phyloP scores from a whole-genome alignment of 2,888 invertebrate genomes.

The Orchesella flavescens region DNA sequence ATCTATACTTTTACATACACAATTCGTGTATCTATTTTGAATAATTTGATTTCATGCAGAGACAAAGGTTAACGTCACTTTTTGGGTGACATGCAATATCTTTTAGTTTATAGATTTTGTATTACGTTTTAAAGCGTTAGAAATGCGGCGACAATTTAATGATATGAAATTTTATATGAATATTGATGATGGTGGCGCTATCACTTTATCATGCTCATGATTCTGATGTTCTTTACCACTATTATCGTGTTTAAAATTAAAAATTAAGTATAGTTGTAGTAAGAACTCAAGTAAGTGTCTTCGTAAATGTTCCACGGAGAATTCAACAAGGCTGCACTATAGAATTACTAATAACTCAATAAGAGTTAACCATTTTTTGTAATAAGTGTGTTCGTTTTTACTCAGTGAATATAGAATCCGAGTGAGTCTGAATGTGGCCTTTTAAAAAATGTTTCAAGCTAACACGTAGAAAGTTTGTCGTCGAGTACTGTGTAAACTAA shows the following conservation, averaged over 20 bases:
- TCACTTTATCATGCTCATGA: neutral
- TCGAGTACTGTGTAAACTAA: too few species aligned
- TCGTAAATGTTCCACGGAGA: conserved; percentile 40
- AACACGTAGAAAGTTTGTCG: neutral
- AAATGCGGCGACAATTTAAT: too few species aligned
- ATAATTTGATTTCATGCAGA: too few species aligned
- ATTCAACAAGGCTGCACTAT: conserved; percentile 58
- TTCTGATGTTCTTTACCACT: neutral
- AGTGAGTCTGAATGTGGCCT: conserved; percentile 66
- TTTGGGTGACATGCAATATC: too few species aligned
- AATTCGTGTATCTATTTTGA: too few species aligned
- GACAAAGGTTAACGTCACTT: too few species aligned
- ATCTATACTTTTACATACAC: neutral
- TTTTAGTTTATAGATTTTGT: too few species aligned
- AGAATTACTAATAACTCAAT: conserved; percentile 18
- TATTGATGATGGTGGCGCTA: too few species aligned
- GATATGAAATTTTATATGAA: too few species aligned
- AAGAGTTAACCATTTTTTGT: conserved; percentile 42
- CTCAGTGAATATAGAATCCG: conserved; percentile 63
- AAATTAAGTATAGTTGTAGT: neutral
- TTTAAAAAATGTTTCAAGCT: conserved; percentile 25
- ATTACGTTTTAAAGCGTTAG: too few species aligned
- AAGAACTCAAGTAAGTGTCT: conserved; percentile 18
- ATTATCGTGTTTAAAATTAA: neutral
- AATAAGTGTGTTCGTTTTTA: conserved; percentile 63